Evolutionary conservation across 2,888 invertebrate species (phyloP), one percentile per base, ranked within the genome.

Genomic region (Pandemis cinnamomeana): DNA sequence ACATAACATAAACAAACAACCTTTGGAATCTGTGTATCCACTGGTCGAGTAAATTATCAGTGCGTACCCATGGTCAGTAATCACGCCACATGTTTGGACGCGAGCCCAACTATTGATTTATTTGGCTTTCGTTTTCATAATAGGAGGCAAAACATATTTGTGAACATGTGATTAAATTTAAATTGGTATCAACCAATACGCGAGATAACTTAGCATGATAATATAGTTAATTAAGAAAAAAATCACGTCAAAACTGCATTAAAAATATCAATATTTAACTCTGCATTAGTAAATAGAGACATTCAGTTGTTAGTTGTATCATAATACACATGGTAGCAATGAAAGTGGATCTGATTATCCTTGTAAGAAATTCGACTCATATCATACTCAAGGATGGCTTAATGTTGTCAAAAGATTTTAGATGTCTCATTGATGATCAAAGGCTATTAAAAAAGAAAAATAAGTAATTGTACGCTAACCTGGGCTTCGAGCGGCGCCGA

Each of bases 51-150:
- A 61, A 70, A 70, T 78, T 78, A 83, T 81, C 68, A 68, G 61
- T 72, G 55, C 44, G 36, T 53, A 67, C 80, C 80, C 85, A 83
- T 84, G 87, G 87, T 85, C 87, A 85, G 84, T 80, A 86, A 89
- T 86, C 84, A 84, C 82, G 85, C 92, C 90, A 91, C 90, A 87
- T 86, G 79, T 81, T 89, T 92, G 92, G 92, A 88, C 73, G 61
- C 73, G 76, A 80, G 91, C 91, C 92, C 85, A 82, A 78, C 78
- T 84, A 86, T 87, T 83, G 84, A 87, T 87, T 79, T 82, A 84
- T 85, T 86, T 86, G 86, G 82, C 84, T 88, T 88, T 86, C 83
- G 78, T 82, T 85, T 84, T 80, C 72, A 78, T 75, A 75, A 72
- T 70, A 63, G n/a, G 46, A 20, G 60, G 48, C 53, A 70, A 63